Evolutionary conservation across 2,113 vertebrate species (phyloP).

Genomic region (Barnardius zonarius): DNA sequence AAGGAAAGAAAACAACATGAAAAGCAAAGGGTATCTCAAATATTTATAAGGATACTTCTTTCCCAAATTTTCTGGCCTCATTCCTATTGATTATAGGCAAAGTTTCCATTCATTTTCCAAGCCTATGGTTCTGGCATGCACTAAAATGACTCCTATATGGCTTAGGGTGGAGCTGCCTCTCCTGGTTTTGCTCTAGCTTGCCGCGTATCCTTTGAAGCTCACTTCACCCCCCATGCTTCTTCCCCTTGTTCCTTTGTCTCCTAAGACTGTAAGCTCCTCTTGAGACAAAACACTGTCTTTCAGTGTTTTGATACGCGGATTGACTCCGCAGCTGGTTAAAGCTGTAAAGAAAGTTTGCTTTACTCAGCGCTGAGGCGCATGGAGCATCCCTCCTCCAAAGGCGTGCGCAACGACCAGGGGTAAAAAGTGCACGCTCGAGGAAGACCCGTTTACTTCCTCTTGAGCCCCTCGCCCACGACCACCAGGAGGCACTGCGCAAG

Average conservation of each 20-base stretch:
- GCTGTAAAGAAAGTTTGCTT: too few species aligned
- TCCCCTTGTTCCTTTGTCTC: background rate
- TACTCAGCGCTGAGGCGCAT: too few species aligned
- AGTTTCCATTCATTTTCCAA: background rate
- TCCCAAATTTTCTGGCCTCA: background rate
- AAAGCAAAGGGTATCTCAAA: background rate
- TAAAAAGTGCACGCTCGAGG: too few species aligned
- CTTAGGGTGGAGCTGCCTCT: background rate
- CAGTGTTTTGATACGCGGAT: background rate
- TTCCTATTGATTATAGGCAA: background rate
- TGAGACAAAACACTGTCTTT: background rate
- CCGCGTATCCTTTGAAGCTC: background rate
- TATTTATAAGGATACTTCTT: background rate
- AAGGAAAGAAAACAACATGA: background rate
- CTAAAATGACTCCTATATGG: background rate
- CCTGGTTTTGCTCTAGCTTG: background rate
- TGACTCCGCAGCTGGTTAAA: too few species aligned
- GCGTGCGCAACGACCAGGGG: too few species aligned
- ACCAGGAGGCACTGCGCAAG: too few species aligned
- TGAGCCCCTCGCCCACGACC: too few species aligned
- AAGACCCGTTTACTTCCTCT: too few species aligned
- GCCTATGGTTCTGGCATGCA: background rate
- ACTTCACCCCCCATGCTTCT: background rate
- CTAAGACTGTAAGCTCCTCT: background rate
- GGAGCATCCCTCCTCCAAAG: too few species aligned